Conservation (phyloP, 1,140 invertebrate genomes). For the Harlomillsia oculata region DNA sequence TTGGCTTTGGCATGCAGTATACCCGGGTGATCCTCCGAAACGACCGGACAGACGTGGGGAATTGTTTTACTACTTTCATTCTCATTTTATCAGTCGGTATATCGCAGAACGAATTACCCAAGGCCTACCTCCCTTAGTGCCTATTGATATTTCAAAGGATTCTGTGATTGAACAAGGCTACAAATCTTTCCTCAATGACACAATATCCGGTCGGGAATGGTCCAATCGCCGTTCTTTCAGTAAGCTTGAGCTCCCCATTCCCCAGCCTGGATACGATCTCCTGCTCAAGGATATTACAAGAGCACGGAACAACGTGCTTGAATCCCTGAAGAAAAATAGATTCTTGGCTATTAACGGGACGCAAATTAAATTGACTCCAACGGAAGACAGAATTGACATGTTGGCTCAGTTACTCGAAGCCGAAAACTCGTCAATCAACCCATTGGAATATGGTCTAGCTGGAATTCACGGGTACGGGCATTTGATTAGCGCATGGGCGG, state of each 20-base stretch:
- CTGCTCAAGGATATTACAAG: neutral
- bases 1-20: conserved; percentile 53
- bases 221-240: neutral
- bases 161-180: neutral
- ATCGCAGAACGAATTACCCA: conserved; percentile 6
- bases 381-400: neutral
- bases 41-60: conserved; percentile 10
- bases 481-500: neutral
- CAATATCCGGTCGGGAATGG: neutral
- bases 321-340: too few relatives aligned
- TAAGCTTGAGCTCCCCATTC: neutral
- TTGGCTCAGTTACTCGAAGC: conserved; percentile 2
- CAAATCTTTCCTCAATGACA: conserved; percentile 7
- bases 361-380: too few relatives aligned
- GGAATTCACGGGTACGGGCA: conserved; percentile 7
- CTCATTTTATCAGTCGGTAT: conserved; percentile 8
- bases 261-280: neutral
- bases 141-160: neutral
- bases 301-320: neutral
- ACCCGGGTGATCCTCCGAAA: conserved; percentile 42
- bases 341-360: too few relatives aligned
- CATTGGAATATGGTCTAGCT: neutral
- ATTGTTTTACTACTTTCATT: conserved; percentile 13
- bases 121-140: neutral
- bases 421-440: neutral